Evolutionary conservation across 2,888 invertebrate species (phyloP), one percentile per base, ranked within the genome.

Genomic region (Dorcus parallelipipedus): DNA sequence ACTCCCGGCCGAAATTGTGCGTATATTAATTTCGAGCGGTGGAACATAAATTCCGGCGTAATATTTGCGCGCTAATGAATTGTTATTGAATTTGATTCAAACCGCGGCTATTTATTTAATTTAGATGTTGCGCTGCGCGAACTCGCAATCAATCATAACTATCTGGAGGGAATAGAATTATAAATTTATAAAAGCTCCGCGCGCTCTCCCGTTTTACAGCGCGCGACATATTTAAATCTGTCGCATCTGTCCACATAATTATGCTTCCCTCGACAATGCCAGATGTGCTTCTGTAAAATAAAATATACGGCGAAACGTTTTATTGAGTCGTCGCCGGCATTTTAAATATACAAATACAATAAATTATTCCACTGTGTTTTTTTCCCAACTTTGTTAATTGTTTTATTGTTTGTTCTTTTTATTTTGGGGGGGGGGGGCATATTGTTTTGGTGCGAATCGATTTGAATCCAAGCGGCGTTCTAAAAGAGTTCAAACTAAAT

Each of bases 231-330:
- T 67, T 68, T 68, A 67, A 68, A 64, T 67, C 65, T 68, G 68
- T 66, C 68, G 63, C 68, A 68, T 68, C 68, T 68, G 68, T 66
- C 67, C 63, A 62, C 62, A 61, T 65, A 66, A 67, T 67, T 68
- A 64, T 65, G 60, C 60, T 57, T 67, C 68, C 68, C 67, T 59
- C 61, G 67, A 63, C 64, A 62, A 54, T 62, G 66, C 66, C 68
- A 68, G 67, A 67, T 68, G 68, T 52, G 43, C 54, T 45, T 43
- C 54, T 38, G 20, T 7, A 45, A 17, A 20, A 20, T 45, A 42
- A 17, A 14, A 45, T 9, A 23, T 45, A 20, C 45, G 9, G 45
- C 45, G 45, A 20, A 20, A 45, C 23, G 23, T 45, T 45, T 45
- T 45, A 45, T 45, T 45, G 45, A 45, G 20, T 23, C 23, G 45